Evolutionary conservation across 2,888 invertebrate genomes (phyloP).

Genomic region (Steinernema carpocapsae): DNA sequence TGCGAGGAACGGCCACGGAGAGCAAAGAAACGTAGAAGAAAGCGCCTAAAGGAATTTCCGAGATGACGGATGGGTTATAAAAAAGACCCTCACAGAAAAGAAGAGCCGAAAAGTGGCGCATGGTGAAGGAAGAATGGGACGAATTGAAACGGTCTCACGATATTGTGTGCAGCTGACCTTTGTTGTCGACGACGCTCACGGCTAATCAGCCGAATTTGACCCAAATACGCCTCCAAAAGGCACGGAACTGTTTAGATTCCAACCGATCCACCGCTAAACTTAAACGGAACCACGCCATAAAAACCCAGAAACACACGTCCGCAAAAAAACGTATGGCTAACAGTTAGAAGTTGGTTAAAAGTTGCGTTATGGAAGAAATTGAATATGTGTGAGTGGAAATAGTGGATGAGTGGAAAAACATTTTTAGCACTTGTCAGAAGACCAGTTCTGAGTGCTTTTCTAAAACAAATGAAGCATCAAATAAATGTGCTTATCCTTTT

Average conservation of each 20-base stretch:
- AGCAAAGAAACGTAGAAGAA: background rate
- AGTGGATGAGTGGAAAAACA: no score
- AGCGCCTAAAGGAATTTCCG: background rate
- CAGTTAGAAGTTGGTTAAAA: no score
- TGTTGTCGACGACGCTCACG: conserved; percentile 13
- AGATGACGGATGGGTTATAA: background rate
- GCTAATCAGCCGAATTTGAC: conserved; percentile 24
- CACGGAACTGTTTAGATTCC: conserved; percentile 1
- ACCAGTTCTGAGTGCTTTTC: no score
- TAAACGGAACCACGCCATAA: background rate
- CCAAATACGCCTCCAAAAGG: conserved; percentile 22
- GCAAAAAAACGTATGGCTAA: no score
- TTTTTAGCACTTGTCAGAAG: no score
- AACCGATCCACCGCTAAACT: no score
- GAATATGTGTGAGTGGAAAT: no score
- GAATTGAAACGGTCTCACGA: conserved; percentile 12
- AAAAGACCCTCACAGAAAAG: background rate
- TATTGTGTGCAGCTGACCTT: conserved; percentile 17
- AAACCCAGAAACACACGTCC: no score
- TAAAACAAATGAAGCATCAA: no score
- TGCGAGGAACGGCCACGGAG: background rate
- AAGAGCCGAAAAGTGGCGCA: background rate
- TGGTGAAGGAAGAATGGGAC: background rate
- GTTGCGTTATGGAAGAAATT: no score
- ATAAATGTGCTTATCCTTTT: no score